A percentile compares a stretch with the other conserved stretches of the same genome.
Conservation (phyloP, 2,113 vertebrate species). For the Acanthochromis polyacanthus region DNA sequence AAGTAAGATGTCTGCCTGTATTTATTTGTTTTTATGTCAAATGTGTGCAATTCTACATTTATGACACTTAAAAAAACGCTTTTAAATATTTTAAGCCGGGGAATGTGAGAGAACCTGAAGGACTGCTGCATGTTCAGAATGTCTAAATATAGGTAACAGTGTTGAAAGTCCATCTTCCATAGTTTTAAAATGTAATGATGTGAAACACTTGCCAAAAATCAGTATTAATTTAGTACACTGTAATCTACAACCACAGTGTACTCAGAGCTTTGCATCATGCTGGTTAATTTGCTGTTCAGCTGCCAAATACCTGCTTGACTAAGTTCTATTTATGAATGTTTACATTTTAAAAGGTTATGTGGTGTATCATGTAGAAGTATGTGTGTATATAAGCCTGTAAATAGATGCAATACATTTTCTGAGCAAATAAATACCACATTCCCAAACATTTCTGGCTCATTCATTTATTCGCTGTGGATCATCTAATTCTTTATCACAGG, state of each 20-base stretch:
- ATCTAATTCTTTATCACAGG: neutral
- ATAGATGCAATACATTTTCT: neutral
- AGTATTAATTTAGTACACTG: no score
- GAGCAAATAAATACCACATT: conserved; percentile 11
- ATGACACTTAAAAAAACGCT: neutral
- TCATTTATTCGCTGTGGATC: neutral
- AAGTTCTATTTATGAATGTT: conserved; percentile 10
- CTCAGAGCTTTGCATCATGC: conserved; percentile 17
- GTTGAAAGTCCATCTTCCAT: neutral
- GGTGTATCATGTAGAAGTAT: conserved; percentile 41
- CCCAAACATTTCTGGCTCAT: conserved; percentile 5
- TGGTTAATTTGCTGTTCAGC: neutral
- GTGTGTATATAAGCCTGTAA: conserved; percentile 18
- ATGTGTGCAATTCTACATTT: neutral
- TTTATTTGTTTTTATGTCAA: no score
- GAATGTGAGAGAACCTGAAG: conserved; percentile 4
- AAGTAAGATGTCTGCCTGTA: neutral
- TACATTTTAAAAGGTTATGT: neutral
- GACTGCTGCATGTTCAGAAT: conserved; percentile 30
- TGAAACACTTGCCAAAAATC: neutral
- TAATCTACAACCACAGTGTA: neutral
- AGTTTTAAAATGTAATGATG: neutral
- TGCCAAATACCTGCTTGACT: conserved; percentile 12
- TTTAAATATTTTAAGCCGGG: neutral
- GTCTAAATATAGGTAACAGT: conserved; percentile 9